Percentiles rank a stretch among this genome's conserved stretches.
These are phyloP conservation scores for Nerophis ophidion DNA, from an alignment of 2,113 vertebrate genomes.

Conservation along the genomic window DNA sequence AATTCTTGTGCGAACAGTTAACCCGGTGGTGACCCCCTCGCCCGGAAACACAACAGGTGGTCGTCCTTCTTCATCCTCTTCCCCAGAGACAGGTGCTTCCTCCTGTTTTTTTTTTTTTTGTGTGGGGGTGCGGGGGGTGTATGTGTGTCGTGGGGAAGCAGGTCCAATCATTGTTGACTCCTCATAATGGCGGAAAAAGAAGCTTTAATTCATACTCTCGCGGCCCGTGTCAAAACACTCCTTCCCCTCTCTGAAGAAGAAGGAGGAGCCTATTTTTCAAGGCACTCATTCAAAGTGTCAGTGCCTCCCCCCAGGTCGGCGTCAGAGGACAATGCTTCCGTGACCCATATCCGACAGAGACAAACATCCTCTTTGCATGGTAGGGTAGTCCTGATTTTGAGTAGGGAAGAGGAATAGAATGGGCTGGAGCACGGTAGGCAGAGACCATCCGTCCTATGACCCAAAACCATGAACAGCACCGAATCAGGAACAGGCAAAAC, in stretches of 20 bases:
- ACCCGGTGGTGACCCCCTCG: slow-evolving; percentile 38
- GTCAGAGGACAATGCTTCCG: slow-evolving; percentile 36
- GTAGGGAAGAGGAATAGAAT: slow-evolving; percentile 33
- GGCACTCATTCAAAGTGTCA: slow-evolving; percentile 33
- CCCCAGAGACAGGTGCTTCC: slow-evolving; percentile 61
- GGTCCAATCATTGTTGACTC: slow-evolving; percentile 35
- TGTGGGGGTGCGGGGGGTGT: too few relatives aligned
- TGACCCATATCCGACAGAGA: slow-evolving; percentile 41
- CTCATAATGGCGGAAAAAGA: slow-evolving; percentile 48
- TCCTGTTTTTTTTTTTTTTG: too few relatives aligned
- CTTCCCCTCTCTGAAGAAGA: slow-evolving; percentile 16
- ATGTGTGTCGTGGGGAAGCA: too few relatives aligned
- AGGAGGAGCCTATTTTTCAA: slow-evolving; percentile 31
- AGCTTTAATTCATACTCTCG: slow-evolving; percentile 39
- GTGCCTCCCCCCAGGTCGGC: not conserved
- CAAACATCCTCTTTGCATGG: slow-evolving; percentile 39
- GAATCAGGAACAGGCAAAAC: slow-evolving; percentile 3
- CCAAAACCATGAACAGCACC: slow-evolving; percentile 1
- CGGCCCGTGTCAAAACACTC: slow-evolving; percentile 24
- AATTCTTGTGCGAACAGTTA: not conserved
- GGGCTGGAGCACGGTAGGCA: not conserved
- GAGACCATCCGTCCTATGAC: slow-evolving; percentile 16
- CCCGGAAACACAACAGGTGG: slow-evolving; percentile 53
- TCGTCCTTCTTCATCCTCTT: slow-evolving; percentile 45
- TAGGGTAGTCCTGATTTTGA: slow-evolving; percentile 41